Base-by-base conservation (phyloP, 2,797 vertebrate species). In the Hyperoplus immaculatus region DNA sequence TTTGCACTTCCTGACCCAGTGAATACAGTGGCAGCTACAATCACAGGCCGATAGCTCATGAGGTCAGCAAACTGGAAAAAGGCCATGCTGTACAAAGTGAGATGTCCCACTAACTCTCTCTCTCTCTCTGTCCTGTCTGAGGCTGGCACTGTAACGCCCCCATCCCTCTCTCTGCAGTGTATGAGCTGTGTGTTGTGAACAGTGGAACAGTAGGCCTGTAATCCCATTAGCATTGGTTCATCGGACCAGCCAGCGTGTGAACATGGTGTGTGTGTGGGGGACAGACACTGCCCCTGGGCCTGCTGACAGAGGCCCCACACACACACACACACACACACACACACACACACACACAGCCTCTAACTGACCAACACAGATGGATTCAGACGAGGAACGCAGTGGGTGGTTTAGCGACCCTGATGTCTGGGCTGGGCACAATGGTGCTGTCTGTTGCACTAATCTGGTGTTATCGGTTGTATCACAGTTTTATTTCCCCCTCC, bases 181-280 rank as follows among this genome's bases (percentile, higher is more conserved):
- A 75, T 39, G 74, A 64, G 75, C 72, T 69, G 62, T 82, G 75
- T 69, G 75, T 62, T 73, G 77, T 68, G 60, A 77, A 65, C 80
- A 69, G 68, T 65, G 88, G 76, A 90, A 90, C 87, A 88, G 84
- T 75, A 69, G 82, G 74, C 61, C 87, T 74, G 83, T 91, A 93
- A 94, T 91, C 92, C 91, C 57, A 69, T 93, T 92, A 94, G 92
- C 81, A 72, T 70, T 79, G 89, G 88, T 87, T 91, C 88, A 90
- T 29, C 69, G 84, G 73, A 47, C 72, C 72, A 83, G 81, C 73
- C 88, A 56, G 87, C 45, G 42, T 87, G 84, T 84, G 85, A 88
- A 83, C 9, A 11, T 46, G 74, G 60, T 15, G 55, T 29, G 53
- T 57, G 46, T 53, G 57, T 9, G 47, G 57, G 59, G 74, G 80